These are phyloP conservation scores for Arctia plantaginis DNA, from an alignment of 2,888 invertebrate species.

Conservation along the genomic window DNA sequence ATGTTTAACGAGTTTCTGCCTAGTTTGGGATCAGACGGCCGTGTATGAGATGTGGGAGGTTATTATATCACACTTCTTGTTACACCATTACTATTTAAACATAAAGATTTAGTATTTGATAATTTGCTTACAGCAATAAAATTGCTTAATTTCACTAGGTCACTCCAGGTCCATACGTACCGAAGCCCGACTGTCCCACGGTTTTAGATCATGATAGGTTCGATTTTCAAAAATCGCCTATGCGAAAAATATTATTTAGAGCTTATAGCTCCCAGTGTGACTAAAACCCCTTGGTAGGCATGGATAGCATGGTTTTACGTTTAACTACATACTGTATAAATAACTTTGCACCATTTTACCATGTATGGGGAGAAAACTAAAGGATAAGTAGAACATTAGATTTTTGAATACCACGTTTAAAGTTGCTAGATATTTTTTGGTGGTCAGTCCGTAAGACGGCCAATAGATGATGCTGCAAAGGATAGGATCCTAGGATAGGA, in stretches of 20 bases:
- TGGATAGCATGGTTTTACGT: neutral
- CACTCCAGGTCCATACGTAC: no score
- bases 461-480: no score
- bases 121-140: no score
- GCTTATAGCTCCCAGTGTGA: neutral
- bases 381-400: neutral
- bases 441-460: neutral
- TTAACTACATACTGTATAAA: neutral
- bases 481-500: no score
- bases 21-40: no score
- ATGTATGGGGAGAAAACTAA: slow-evolving; percentile 9
- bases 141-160: no score
- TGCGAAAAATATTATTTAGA: neutral
- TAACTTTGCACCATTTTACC: slow-evolving; percentile 1
- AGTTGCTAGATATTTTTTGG: neutral
- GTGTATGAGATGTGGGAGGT: no score
- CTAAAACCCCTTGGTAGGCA: neutral
- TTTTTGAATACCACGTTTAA: neutral
- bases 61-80: no score
- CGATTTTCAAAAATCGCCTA: neutral
- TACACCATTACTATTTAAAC: no score
- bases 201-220: neutral
- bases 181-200: no score
- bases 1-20: no score
- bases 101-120: no score